Evolutionary conservation across 1,140 invertebrate genomes (phyloP).

Genomic region (Zaprionus camerounensis): DNA sequence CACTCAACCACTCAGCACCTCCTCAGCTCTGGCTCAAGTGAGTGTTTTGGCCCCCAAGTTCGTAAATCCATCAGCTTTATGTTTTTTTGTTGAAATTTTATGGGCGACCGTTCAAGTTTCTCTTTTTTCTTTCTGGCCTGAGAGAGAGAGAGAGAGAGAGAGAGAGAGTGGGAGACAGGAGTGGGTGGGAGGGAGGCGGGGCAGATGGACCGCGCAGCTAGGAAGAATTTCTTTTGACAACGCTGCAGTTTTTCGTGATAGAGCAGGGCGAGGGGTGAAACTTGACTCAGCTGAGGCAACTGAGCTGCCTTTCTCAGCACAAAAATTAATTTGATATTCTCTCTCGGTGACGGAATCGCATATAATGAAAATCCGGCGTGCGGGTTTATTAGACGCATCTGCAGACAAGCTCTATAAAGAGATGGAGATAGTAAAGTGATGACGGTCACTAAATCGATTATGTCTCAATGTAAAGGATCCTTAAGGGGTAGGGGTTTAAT

Average conservation of each 20-base stretch:
- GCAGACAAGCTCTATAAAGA: slow-evolving; percentile 6
- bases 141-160: not conserved
- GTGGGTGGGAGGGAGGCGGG: not conserved
- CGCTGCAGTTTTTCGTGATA: slow-evolving; percentile 48
- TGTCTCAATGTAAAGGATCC: not conserved
- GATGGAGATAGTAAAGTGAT: not conserved
- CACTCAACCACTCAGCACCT: slow-evolving; percentile 26
- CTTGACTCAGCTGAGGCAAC: slow-evolving; percentile 20
- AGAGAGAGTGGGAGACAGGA: too few species aligned
- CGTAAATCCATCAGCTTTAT: slow-evolving; percentile 80
- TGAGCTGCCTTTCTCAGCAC: slow-evolving; percentile 41
- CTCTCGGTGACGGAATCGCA: slow-evolving; percentile 25
- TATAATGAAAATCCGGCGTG: slow-evolving; percentile 30
- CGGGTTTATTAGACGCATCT: slow-evolving; percentile 1
- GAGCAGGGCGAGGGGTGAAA: not conserved
- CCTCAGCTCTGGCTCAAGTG: slow-evolving; percentile 38
- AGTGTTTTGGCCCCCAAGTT: slow-evolving; percentile 61
- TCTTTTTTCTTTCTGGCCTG: slow-evolving; percentile 19
- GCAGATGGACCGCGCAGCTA: not conserved
- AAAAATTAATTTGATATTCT: slow-evolving; percentile 59
- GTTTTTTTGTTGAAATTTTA: slow-evolving; percentile 71
- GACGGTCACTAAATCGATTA: not conserved
- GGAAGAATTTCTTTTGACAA: slow-evolving; percentile 45
- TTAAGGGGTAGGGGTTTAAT: too few species aligned
- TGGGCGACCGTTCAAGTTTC: slow-evolving; percentile 47